Evolutionary conservation across 1,140 invertebrate species (phyloP).

Genomic region (Drosophila sucinea): DNA sequence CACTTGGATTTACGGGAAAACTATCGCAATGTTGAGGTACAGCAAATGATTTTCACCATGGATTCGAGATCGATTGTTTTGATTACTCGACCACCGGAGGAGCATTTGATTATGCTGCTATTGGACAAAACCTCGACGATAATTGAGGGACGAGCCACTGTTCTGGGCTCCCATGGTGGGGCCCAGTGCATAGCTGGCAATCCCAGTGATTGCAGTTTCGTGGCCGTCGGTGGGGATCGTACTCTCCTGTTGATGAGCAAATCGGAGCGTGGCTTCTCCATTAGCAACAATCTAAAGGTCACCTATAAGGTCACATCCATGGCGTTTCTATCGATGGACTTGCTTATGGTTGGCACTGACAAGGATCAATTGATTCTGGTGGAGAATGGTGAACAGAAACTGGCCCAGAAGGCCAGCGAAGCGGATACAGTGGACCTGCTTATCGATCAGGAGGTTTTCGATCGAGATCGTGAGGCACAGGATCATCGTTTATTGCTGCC

Average conservation of each 20-base stretch:
- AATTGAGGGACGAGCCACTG: constrained; percentile 86
- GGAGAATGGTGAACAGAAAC: constrained; percentile 90
- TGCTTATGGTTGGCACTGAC: constrained; percentile 88
- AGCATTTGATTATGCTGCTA: constrained; percentile 88
- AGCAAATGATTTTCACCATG: constrained; percentile 88
- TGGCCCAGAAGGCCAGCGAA: constrained; percentile 84
- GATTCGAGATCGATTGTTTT: constrained; percentile 89
- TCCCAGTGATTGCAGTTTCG: constrained; percentile 88
- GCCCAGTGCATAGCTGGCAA: constrained; percentile 84
- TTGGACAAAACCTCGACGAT: constrained; percentile 91
- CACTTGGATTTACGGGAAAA: constrained; percentile 85
- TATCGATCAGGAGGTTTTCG: constrained; percentile 71
- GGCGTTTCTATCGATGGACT: constrained; percentile 87
- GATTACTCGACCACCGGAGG: constrained; percentile 89
- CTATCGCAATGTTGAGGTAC: constrained; percentile 84
- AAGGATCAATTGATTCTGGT: constrained; percentile 88
- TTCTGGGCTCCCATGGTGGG: constrained; percentile 83
- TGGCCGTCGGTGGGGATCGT: constrained; percentile 88
- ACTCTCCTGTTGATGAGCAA: constrained; percentile 89
- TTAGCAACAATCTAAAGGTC: constrained; percentile 89
- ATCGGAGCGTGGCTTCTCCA: constrained; percentile 88
- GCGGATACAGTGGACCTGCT: constrained; percentile 83
- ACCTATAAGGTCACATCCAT: constrained; percentile 87
- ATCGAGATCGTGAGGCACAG: constrained; percentile 59
- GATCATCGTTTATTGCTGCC: constrained; percentile 49